Base-by-base conservation (phyloP, 2,888 invertebrate genomes). In the Cloeon dipterum region DNA sequence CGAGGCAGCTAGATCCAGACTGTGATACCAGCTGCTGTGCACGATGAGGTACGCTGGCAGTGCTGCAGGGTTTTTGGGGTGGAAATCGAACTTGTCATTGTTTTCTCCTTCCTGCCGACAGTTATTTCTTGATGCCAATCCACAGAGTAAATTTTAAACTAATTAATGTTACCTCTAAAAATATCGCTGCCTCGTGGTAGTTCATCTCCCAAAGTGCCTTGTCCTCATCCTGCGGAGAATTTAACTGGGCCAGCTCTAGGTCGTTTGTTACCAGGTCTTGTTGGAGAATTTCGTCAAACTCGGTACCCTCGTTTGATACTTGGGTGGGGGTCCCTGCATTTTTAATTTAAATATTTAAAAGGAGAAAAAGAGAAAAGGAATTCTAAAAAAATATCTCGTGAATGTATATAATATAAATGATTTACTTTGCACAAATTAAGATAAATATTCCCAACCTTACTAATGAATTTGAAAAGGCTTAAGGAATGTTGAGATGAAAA, bases 51-150 rank as follows among this genome's bases (percentile, higher is more conserved):
- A 88, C 1, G 83, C 81, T 4, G 86, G 85, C 41, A 86, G 57
- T 49, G 82, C 79, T 47, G 76, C 73, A 2, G 77, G 75, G 50
- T 75, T 74, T 34, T 73, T 68, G 0, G 86, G 86, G 53, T 86
- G 86, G 1, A 82, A 81, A 53, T 78, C 78, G 52, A 85, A 86
- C 55, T 86, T 85, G 54, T 85, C 86, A 57, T 86, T 88, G 54
- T 86, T 85, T 53, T 73, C 67, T 21, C 86, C 86, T 66, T 86
- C 86, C 77, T 83, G 56, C 34, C 59, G 58, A 43, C 40, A 39
- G 44, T 38, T 37, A 32, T n/a, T n/a, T n/a, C 16, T 25, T 18
- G 20, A 21, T 3, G 14, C 21, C 13, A 19, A 20, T 35, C 20
- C n/a, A 11, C 19, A 17, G 20, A n/a, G 20, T 17, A 16, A 14